Percentiles rank a stretch among this genome's conserved stretches.
phyloP scores from a whole-genome alignment of 2,113 vertebrate species.

The Anthoscopus minutus region DNA sequence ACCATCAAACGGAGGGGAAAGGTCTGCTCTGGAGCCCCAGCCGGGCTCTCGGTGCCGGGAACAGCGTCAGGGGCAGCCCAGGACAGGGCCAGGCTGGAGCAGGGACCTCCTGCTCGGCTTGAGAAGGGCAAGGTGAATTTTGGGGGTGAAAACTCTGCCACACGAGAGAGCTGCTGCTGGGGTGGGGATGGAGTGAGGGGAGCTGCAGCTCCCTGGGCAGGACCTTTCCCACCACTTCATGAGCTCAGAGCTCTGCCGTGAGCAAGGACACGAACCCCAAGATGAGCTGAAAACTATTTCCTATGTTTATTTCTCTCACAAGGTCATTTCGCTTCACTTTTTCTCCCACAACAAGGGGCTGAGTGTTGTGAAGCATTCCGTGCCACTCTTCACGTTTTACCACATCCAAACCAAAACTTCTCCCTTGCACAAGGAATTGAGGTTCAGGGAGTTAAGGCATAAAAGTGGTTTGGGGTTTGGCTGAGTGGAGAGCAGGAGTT shows the following conservation, averaged over 20 bases:
- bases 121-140: background rate
- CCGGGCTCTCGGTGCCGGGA: accelerated
- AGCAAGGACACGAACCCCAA: background rate
- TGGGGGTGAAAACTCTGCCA: background rate
- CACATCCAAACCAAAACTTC: background rate
- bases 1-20: background rate
- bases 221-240: background rate
- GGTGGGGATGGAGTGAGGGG: background rate
- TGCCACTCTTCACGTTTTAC: background rate
- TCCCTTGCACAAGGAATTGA: background rate
- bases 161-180: background rate
- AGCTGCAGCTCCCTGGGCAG: background rate
- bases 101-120: background rate
- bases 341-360: background rate
- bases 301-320: background rate
- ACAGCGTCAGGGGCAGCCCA: background rate
- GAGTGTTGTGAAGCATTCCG: background rate
- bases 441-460: background rate
- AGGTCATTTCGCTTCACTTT: background rate
- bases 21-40: background rate
- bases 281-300: background rate
- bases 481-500: background rate
- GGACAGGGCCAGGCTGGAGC: too few species aligned
- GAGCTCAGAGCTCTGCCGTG: background rate
- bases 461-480: background rate